Evolutionary conservation across 2,113 vertebrate genomes (phyloP).

Genomic region (Gymnorhina tibicen): DNA sequence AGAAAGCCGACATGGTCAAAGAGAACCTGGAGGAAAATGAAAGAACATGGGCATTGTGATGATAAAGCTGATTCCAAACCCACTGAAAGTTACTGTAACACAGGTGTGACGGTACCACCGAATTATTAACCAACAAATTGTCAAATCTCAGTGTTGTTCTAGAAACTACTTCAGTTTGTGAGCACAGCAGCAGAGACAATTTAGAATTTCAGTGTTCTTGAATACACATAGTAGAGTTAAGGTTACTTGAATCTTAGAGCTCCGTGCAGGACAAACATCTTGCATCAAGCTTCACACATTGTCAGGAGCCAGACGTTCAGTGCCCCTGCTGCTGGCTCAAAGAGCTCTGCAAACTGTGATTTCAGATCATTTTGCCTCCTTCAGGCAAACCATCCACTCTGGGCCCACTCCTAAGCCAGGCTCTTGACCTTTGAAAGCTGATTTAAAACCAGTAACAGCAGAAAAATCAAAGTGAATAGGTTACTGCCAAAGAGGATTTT

Average conservation of each 20-base stretch:
- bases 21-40: slow-evolving; percentile 80
- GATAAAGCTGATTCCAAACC: neutral
- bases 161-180: neutral
- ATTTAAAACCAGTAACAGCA: slow-evolving; percentile 11
- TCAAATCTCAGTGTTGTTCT: neutral
- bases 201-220: neutral
- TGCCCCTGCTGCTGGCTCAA: neutral
- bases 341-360: neutral
- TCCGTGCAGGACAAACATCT: neutral
- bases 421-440: slow-evolving; percentile 10
- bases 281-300: neutral
- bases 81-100: neutral
- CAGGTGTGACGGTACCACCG: neutral
- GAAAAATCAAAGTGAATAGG: neutral
- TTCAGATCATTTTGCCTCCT: slow-evolving; percentile 5
- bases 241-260: neutral
- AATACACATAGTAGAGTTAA: neutral
- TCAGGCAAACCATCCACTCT: neutral
- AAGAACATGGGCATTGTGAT: neutral
- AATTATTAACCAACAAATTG: neutral
- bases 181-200: neutral
- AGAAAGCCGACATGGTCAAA: slow-evolving; percentile 94
- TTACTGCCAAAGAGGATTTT: neutral
- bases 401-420: neutral
- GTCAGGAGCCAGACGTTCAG: neutral